Base-by-base conservation (phyloP, 2,888 invertebrate genomes). In the Congeria kusceri region DNA sequence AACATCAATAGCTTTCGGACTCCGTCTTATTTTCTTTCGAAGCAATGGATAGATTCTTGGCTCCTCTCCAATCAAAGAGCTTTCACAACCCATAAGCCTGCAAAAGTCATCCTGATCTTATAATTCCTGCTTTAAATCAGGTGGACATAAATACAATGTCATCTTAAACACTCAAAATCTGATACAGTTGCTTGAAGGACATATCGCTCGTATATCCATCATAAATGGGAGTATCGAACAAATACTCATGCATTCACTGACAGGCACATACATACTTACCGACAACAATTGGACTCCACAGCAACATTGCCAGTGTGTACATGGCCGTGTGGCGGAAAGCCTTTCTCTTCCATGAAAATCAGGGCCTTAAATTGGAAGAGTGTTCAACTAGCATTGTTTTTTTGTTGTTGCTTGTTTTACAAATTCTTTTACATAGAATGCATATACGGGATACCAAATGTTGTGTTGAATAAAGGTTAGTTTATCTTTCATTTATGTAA, bases 241-340 rank as follows among this genome's bases (percentile, higher is more conserved):
- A n/a, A n/a, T n/a, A n/a, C n/a, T n/a, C n/a, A 13, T 39, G 39
- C 39, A 39, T 39, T 15, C 39, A 7, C 39, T 39, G 13, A 39
- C 39, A 39, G 9, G 39, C 39, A 39, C 39, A 39, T 1, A 11
- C 27, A n/a, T n/a, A 28, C 69, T 93, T 90, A 96, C 96, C 98
- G 95, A 63, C 98, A 98, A 0, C 97, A 97, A 25, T 98, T 97
- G 93, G 98, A 97, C 91, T 98, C 98, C 56, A 98, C 95, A 85
- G 98, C 96, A 29, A 98, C 96, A 94, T 98, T 98, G 49, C 98
- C 98, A 67, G 97, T 96, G 93, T 98, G 98, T 85, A 98, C 94
- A 94, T 98, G 97, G 57, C 96, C 95, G 90, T 97, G 97, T 13
- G 96, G 95, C 3, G 98, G 97, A 92, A 98, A 97, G 15, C 97